Evolutionary conservation across 2,113 vertebrate genomes (phyloP), one percentile per base, ranked within the genome.

Genomic region (Salvelinus namaycush): DNA sequence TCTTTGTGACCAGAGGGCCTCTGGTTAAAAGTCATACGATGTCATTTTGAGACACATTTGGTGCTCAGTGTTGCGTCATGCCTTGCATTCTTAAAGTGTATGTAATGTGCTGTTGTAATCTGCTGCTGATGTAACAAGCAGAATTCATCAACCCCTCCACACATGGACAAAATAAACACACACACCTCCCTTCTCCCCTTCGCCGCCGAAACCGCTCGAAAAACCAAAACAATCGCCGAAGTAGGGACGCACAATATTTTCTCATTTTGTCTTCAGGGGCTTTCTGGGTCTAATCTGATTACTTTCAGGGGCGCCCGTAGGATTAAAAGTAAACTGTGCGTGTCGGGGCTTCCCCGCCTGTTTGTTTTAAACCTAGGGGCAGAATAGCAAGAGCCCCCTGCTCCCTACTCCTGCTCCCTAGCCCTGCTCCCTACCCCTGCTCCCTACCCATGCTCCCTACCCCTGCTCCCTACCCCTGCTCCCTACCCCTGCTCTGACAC

Each of bases 261-360:
- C 73, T 80, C 29, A 13, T 79, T 83, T 77, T 80, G 79, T 86
- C 79, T 78, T 60, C 44, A 39, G 51, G 79, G 81, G 75, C 66
- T 76, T 85, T 68, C 27, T 65, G 70, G 74, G 74, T 78, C 82
- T 87, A 88, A 91, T 92, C 81, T 79, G 77, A 87, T 87, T 87
- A 88, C 80, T 76, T 77, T 70, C 77, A 24, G 67, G 80, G 82
- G 83, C 74, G 69, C 76, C 79, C 54, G n/a, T 18, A 67, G 84
- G 83, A 88, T 90, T 87, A 81, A 74, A 85, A 75, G 83, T 84
- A 85, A 89, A 82, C 81, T 84, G 62, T 71, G 64, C 49, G 26
- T 77, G 80, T 78, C 74, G 68, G 62, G 80, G 76, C 77, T 86
- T 78, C 73, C 60, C 69, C 76, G 5, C 14, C 70, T 88, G 87